A percentile compares a stretch with the other conserved stretches of the same genome.
Conservation (phyloP, 2,888 invertebrate genomes). For the Dendrolimus houi region DNA sequence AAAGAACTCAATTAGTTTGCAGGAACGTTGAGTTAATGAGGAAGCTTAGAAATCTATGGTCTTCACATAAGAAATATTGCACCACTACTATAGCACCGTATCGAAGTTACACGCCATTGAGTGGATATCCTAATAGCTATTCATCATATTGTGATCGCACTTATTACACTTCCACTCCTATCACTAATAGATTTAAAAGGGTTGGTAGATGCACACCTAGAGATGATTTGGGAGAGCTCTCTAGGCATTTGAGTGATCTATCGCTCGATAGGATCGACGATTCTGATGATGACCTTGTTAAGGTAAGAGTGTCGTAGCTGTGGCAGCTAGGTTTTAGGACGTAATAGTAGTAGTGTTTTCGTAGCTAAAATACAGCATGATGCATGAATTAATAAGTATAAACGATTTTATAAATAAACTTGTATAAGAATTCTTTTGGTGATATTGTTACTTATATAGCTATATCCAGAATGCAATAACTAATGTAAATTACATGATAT, state of each 20-base stretch:
- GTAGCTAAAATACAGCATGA: not conserved
- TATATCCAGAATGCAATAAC: too few relatives aligned
- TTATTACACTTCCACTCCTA: constrained; percentile 57
- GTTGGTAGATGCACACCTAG: constrained; percentile 27
- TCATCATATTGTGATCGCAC: constrained; percentile 65
- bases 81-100: constrained; percentile 52
- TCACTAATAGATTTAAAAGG: constrained; percentile 51
- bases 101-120: constrained; percentile 57
- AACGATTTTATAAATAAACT: not conserved
- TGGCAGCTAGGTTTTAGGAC: too few relatives aligned
- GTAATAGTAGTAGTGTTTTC: too few relatives aligned
- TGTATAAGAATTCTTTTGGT: too few relatives aligned
- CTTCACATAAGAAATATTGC: constrained; percentile 77
- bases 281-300: constrained; percentile 57
- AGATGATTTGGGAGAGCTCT: constrained; percentile 44
- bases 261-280: constrained; percentile 57
- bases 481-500: too few relatives aligned
- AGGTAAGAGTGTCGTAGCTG: constrained; percentile 31
- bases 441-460: too few relatives aligned
- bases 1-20: constrained; percentile 76
- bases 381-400: not conserved
- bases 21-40: constrained; percentile 78
- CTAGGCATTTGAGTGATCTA: constrained; percentile 52
- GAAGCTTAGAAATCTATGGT: constrained; percentile 78
- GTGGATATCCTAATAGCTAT: constrained; percentile 64